Percentiles rank a stretch among this genome's conserved stretches.
These are phyloP conservation scores for Brachionus paranguensis DNA, from an alignment of 1,140 invertebrate genomes.

Conservation along the genomic window DNA sequence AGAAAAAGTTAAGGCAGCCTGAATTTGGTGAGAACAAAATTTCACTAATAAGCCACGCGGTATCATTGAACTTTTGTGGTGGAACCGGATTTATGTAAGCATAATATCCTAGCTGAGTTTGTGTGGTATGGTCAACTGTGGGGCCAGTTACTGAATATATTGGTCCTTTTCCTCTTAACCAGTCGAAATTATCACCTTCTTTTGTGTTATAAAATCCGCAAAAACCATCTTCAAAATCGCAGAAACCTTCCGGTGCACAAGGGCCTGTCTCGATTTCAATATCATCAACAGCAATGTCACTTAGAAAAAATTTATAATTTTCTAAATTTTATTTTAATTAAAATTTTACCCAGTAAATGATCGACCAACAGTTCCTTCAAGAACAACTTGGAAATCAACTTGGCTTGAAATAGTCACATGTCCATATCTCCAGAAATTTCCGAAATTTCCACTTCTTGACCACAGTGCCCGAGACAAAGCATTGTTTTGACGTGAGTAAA, in stretches of 20 bases:
- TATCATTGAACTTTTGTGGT: not conserved
- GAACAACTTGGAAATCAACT: conserved; percentile 8
- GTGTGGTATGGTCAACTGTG: conserved; percentile 44
- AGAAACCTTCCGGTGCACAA: conserved; percentile 43
- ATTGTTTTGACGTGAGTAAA: conserved; percentile 5
- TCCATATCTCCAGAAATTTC: conserved; percentile 29
- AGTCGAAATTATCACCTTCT: conserved; percentile 42
- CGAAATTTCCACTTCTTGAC: conserved; percentile 20
- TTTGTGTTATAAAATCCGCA: conserved; percentile 45
- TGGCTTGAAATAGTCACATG: conserved; percentile 2
- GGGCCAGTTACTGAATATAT: conserved; percentile 41
- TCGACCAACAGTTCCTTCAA: conserved; percentile 15
- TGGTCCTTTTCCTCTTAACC: conserved; percentile 38
- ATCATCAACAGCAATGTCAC: conserved; percentile 55
- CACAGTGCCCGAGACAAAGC: not conserved
- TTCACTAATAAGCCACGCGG: conserved; percentile 35
- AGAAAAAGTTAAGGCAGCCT: conserved; percentile 43
- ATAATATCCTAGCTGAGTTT: conserved; percentile 41
- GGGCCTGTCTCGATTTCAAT: conserved; percentile 46
- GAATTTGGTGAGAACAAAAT: conserved; percentile 41
- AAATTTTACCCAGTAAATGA: conserved; percentile 20
- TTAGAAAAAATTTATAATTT: conserved; percentile 37
- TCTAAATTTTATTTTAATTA: not conserved
- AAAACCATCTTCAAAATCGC: conserved; percentile 44
- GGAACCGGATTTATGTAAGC: conserved; percentile 42